Base-by-base conservation (phyloP, 2,113 vertebrate species). In the Cariama cristata region DNA sequence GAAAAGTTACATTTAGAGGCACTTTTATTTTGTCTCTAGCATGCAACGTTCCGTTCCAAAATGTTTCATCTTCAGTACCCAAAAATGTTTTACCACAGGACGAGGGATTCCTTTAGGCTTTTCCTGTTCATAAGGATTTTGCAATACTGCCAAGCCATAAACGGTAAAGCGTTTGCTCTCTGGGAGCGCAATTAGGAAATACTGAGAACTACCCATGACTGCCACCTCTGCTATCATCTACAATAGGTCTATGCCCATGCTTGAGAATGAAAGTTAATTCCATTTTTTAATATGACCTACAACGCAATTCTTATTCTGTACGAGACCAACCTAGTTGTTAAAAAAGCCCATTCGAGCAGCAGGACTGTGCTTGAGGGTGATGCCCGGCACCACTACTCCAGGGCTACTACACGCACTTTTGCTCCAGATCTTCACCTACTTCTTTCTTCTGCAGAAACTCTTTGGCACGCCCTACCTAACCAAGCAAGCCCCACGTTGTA, bases 21-120 rank as follows among this genome's bases (percentile, higher is more conserved):
- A 8, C 14, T 67, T 67, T 76, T 10, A 30, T 35, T 86, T 89
- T 73, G 38, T 68, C 66, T 50, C 66, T 16, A 52, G 12, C 26
- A 30, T 0, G 1, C 12, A 21, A 21, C 0, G 0, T 35, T 58
- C 33, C 47, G 19, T 28, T 64, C 64, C 28, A 35, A 79, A 81
- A 82, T 2, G 19, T 35, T 91, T 87, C 22, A 47, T 56, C 47
- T 85, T 80, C 49, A 22, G 26, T 30, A 47, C 49, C 23, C 23
- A 72, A 55, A 89, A 79, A 45, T 16, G 44, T 53, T 67, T 66
- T 67, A 91, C 58, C 23, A 53, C 35, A 35, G 35, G 52, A n/a
- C 14, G 47, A 79, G 49, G 56, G 62, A 91, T 50, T 90, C 58
- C 69, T 88, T 62, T 26, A 71, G 32, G 66, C 26, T 92, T 35